Base-by-base conservation (phyloP, 2,888 invertebrate genomes). In the Sminthurides aquaticus region DNA sequence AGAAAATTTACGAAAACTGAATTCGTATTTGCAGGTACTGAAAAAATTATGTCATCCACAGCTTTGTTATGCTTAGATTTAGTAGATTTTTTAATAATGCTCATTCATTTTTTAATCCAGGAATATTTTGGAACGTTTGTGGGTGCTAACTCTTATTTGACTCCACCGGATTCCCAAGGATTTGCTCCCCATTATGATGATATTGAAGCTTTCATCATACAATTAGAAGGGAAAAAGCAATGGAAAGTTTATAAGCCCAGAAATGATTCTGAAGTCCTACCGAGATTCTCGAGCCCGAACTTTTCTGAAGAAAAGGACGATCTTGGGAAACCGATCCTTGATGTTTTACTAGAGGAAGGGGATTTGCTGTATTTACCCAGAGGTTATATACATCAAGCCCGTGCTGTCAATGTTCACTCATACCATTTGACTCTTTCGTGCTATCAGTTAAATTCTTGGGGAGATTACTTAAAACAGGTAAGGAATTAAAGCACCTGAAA, bases 151-250 rank as follows among this genome's bases (percentile, higher is more conserved):
- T 86, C 90, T 80, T 99, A 99, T 77, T 79, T 98, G 62, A 99
- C 99, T 1, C 99, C 99, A 1, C 89, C 95, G 0, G 89, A 89
- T 67, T 90, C 91, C 73, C 97, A 98, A 81, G 99, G 99, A 0
- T 99, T 99, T 81, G 98, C 98, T 0, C 98, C 98, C 0, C 99
- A 99, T 79, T 98, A 89, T 78, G 99, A 99, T 80, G 99, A 99
- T 77, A 98, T 99, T 71, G 99, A 99, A 80, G 98, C 97, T 0
- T 99, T 99, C 78, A 87, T 99, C 57, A 78, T 99, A 57, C 99
- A 99, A 81, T 81, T 96, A 1, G 98, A 99, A 80, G 99, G 99
- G 0, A 87, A 87, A 75, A 99, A 99, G 78, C 86, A 87, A 70
- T 99, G 98, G 98, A 86, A 86, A 73, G 80, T 98, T 15, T 99